A percentile compares a stretch with the other conserved stretches of the same genome.
phyloP scores from a whole-genome alignment of 2,113 vertebrate species.

The Leptodactylus fuscus region DNA sequence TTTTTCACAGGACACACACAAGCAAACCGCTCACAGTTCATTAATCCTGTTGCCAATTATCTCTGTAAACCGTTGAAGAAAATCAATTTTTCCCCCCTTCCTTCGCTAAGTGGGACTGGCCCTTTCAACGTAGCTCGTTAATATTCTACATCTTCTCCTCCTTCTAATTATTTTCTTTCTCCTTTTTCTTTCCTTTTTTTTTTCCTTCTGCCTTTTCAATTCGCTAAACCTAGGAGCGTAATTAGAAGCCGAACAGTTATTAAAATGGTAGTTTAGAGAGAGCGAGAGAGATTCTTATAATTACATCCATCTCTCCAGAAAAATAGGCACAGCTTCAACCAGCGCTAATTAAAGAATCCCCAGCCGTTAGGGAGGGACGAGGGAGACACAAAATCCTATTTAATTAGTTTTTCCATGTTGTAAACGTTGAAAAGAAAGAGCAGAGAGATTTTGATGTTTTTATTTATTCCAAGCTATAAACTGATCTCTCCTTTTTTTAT shows the following conservation, averaged over 20 bases:
- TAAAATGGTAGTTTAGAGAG: conserved; percentile 57
- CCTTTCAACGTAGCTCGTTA: conserved; percentile 57
- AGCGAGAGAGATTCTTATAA: conserved; percentile 56
- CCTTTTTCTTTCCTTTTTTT: conserved; percentile 36
- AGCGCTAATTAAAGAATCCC: conserved; percentile 59
- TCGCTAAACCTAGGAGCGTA: conserved; percentile 55
- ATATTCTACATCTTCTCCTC: conserved; percentile 56
- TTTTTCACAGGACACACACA: conserved; percentile 54
- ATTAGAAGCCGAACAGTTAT: conserved; percentile 59
- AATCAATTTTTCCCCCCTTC: conserved; percentile 39
- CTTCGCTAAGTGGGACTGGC: conserved; percentile 54
- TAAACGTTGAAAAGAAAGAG: conserved; percentile 57
- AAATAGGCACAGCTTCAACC: conserved; percentile 60
- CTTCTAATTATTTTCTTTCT: conserved; percentile 55
- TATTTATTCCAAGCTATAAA: conserved; percentile 57
- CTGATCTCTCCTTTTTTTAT: conserved; percentile 45
- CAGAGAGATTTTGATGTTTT: conserved; percentile 60
- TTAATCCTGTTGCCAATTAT: conserved; percentile 59
- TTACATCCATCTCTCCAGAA: conserved; percentile 61
- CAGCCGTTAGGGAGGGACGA: conserved; percentile 55
- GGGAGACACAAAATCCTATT: conserved; percentile 59
- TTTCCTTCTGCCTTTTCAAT: conserved; percentile 53
- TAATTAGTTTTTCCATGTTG: conserved; percentile 59
- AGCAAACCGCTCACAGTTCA: conserved; percentile 52
- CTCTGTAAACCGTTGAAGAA: conserved; percentile 52